Evolutionary conservation across 2,888 invertebrate genomes (phyloP), one percentile per base, ranked within the genome.

Genomic region (Alcis repandata): DNA sequence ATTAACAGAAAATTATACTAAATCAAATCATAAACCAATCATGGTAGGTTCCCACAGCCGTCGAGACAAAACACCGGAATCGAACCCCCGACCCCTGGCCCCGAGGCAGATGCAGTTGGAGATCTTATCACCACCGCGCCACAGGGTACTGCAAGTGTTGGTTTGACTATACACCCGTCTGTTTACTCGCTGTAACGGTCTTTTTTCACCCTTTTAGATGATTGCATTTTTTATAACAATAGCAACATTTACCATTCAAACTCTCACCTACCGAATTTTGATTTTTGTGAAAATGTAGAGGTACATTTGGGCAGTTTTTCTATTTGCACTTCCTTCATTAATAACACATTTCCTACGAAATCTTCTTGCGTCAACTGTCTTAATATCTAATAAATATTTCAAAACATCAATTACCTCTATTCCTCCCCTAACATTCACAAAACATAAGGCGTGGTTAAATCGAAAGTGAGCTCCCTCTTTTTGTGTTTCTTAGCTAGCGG

Each of bases 1-100:
- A 65, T 52, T 59, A 68, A 65, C 73, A 73, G 76, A 74, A 76
- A 80, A 79, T 48, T 48, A 10, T 73, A 81, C 68, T 68, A 83
- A 85, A 88, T 87, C 80, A 86, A 88, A 89, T 89, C 84, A 87
- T 87, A 89, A 89, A 85, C 86, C 85, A 90, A 91, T 90, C 87
- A 86, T 79, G 79, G 71, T 70, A 72, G 67, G 83, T 90, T 90
- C 91, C 89, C 91, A 91, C 88, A 89, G 85, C 79, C 78, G 76
- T 74, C 77, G 84, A 84, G 86, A 88, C 87, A 86, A 87, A 87
- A 82, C 86, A 85, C 88, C 89, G 89, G 88, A 90, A 86, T 87
- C 76, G 85, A 89, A 88, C 88, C 90, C 63, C 86, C 86, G 82
- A 84, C 87, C 88, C 70, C 69, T 67, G 60, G 75, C 80, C 79